These are phyloP conservation scores for Tetrao urogallus DNA, from an alignment of 2,113 vertebrate genomes.

Conservation along the genomic window DNA sequence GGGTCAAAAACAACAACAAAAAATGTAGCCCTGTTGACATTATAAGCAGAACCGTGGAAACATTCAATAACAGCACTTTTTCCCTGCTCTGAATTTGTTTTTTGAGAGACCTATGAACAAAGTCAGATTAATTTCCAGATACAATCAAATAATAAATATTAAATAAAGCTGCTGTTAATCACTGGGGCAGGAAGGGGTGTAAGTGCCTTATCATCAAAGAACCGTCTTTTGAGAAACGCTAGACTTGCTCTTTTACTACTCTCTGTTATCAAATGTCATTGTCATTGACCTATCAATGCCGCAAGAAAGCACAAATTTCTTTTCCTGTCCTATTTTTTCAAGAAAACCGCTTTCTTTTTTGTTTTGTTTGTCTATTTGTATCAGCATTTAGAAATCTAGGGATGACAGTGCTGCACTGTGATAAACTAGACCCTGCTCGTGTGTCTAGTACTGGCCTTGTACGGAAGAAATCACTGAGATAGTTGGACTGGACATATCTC, in stretches of 20 bases:
- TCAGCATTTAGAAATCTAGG: neutral
- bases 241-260: neutral
- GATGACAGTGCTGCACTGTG: neutral
- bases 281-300: neutral
- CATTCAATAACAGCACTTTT: neutral
- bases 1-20: accelerated
- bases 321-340: neutral
- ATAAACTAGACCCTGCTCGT: neutral
- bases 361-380: neutral
- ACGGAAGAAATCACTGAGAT: neutral
- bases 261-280: neutral
- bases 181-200: neutral
- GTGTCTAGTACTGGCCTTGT: neutral
- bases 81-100: neutral
- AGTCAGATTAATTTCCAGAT: constrained; percentile 9
- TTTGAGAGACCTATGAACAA: neutral
- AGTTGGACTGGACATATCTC: neutral
- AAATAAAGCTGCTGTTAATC: neutral
- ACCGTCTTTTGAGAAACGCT: neutral
- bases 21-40: neutral
- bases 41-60: neutral
- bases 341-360: neutral
- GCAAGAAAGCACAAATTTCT: neutral
- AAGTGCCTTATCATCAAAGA: neutral
- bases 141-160: neutral